phyloP scores from a whole-genome alignment of 2,113 vertebrate genomes.

The Eurypyga helias region DNA sequence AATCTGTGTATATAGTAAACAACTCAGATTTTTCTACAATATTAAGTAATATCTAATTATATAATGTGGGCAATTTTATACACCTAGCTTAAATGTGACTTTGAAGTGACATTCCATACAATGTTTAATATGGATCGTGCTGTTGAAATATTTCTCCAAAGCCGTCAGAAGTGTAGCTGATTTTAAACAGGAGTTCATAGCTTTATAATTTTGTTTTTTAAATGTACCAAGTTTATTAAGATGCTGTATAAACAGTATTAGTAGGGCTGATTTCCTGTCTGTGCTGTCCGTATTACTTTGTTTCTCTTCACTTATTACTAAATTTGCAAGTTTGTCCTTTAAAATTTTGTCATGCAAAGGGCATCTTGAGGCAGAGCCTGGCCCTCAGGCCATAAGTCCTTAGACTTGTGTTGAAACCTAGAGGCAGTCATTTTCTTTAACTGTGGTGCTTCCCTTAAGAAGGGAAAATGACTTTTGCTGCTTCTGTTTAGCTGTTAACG shows the following conservation, averaged over 20 bases:
- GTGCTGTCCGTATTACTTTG: neutral
- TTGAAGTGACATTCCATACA: neutral
- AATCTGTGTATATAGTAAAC: neutral
- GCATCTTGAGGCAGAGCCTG: neutral
- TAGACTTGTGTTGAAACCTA: neutral
- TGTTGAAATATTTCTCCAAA: neutral
- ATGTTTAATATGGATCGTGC: neutral
- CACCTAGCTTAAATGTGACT: neutral
- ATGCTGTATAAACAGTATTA: neutral
- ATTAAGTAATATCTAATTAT: neutral
- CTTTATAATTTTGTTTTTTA: neutral
- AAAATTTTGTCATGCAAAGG: neutral
- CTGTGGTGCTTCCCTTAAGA: neutral
- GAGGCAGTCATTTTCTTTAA: neutral
- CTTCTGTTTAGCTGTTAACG: neutral
- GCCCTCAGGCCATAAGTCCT: neutral
- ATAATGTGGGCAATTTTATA: neutral
- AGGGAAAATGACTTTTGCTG: neutral
- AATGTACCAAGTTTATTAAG: neutral
- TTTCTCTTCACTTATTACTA: neutral
- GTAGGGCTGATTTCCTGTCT: neutral
- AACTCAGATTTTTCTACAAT: neutral
- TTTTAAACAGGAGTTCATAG: neutral
- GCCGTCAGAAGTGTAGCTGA: neutral
- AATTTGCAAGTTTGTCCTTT: neutral